Evolutionary conservation across 2,888 invertebrate genomes (phyloP), one percentile per base, ranked within the genome.

Genomic region (Apodemia hepburni): DNA sequence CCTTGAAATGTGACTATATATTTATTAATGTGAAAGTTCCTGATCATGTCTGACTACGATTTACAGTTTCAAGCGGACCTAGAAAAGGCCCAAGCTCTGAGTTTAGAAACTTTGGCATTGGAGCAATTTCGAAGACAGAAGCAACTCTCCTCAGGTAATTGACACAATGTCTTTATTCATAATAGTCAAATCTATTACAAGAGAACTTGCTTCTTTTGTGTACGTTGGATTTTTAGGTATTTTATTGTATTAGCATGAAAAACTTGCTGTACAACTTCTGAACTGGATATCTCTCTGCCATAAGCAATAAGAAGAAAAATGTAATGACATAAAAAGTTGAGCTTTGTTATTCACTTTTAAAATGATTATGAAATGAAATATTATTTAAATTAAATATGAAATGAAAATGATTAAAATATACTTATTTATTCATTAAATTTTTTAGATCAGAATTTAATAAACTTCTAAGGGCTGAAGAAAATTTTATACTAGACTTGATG

Each of bases 51-150:
- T 62, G 96, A 96, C 79, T 95, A 95, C 88, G 97, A 97, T 76
- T 94, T 94, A 75, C 95, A 97, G 84, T 97, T 96, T 79, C 94
- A 96, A 92, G 96, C 96, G 68, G 97, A 98, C 79, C 87, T 97
- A 81, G 97, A 97, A 84, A 95, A 95, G 82, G 97, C 97, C 1
- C 96, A 96, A 80, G 97, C 97, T 61, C 89, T 97, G 59, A 97
- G 97, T 86, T 90, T 97, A 77, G 97, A 97, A 89, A 96, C 96
- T 76, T 92, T 97, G 71, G 97, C 97, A 51, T 87, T 97, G 70
- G 97, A 97, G 77, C 95, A 96, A 79, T 97, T 96, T 82, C 93
- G 94, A 72, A 93, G 95, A 68, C 94, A 95, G 82, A 96, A 94
- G 82, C 90, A 93, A 69, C 88, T 93, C 66, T 78, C 82, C 72